These are phyloP conservation scores for Lophochroa leadbeateri DNA, from an alignment of 2,113 vertebrate species.

Conservation along the genomic window DNA sequence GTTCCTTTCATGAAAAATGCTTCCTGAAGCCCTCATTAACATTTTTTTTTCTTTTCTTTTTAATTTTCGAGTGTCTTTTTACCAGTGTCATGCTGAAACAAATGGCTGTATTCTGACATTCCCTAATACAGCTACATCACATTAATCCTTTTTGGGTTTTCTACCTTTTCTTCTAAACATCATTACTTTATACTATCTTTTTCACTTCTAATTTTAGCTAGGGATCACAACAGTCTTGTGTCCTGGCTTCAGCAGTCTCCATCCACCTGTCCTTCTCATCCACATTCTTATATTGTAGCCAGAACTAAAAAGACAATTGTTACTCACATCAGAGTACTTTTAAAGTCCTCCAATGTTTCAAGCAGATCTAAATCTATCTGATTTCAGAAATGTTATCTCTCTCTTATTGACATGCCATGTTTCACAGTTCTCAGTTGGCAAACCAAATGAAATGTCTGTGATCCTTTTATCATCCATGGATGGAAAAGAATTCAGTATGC, in stretches of 20 bases:
- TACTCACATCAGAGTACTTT: background rate
- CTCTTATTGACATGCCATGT: background rate
- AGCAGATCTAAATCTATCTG: background rate
- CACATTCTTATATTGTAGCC: background rate
- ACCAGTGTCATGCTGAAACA: background rate
- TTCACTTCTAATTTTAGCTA: background rate
- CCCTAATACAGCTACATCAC: background rate
- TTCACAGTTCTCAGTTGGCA: background rate
- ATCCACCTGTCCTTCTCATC: background rate
- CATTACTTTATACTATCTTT: background rate
- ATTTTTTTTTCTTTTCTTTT: background rate
- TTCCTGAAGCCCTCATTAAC: slow-evolving; percentile 8
- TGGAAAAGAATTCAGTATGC: background rate
- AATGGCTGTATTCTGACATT: background rate
- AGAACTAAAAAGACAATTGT: background rate
- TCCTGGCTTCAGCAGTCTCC: background rate
- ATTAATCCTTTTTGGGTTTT: background rate
- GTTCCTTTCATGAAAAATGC: background rate
- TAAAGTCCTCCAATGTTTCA: background rate
- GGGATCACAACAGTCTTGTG: background rate
- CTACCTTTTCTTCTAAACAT: background rate
- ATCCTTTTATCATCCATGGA: background rate
- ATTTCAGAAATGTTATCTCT: background rate
- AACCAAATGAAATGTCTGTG: background rate
- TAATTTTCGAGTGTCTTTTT: slow-evolving; percentile 3